Percentiles rank a stretch among this genome's conserved stretches.
Evolutionary conservation across 2,888 invertebrate genomes (phyloP).

Genomic region (Cheilosia variabilis): DNA sequence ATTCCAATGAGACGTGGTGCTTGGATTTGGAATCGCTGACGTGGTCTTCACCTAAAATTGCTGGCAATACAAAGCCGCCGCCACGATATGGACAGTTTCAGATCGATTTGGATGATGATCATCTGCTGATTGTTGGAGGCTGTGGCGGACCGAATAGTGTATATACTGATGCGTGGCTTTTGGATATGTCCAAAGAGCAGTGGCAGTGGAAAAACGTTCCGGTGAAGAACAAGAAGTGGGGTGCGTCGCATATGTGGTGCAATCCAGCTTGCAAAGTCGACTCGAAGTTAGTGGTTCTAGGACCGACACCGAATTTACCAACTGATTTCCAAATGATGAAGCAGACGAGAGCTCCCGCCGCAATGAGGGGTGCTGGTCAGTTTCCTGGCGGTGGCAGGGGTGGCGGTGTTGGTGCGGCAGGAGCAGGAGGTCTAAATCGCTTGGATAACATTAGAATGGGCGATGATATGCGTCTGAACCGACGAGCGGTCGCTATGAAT

Average conservation of each 20-base stretch:
- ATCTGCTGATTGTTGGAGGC: slow-evolving; percentile 93
- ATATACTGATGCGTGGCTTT: slow-evolving; percentile 95
- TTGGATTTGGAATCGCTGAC: slow-evolving; percentile 90
- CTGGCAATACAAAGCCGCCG: slow-evolving; percentile 87
- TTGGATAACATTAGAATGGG: slow-evolving; percentile 78
- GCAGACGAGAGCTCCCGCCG: slow-evolving; percentile 79
- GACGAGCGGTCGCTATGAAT: slow-evolving; percentile 81
- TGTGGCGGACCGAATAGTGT: slow-evolving; percentile 94
- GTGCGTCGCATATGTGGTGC: slow-evolving; percentile 95
- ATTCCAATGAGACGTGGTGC: slow-evolving; percentile 94
- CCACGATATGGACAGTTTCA: slow-evolving; percentile 97
- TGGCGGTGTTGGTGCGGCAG: slow-evolving; percentile 25
- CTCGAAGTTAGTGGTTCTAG: slow-evolving; percentile 90
- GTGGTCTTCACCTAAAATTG: slow-evolving; percentile 91
- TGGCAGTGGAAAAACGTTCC: slow-evolving; percentile 91
- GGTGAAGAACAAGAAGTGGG: slow-evolving; percentile 90
- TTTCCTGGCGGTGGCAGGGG: slow-evolving; percentile 73
- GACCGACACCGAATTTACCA: slow-evolving; percentile 82
- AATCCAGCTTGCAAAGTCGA: slow-evolving; percentile 93
- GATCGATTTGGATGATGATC: slow-evolving; percentile 90
- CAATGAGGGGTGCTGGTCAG: slow-evolving; percentile 65
- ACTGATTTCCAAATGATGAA: slow-evolving; percentile 83
- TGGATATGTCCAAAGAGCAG: slow-evolving; percentile 89
- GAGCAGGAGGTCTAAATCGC: slow-evolving; percentile 76
- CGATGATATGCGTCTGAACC: slow-evolving; percentile 78